These are phyloP conservation scores for Artibeus jamaicensis DNA, from an alignment of 2,797 vertebrate species.

Conservation along the genomic window DNA sequence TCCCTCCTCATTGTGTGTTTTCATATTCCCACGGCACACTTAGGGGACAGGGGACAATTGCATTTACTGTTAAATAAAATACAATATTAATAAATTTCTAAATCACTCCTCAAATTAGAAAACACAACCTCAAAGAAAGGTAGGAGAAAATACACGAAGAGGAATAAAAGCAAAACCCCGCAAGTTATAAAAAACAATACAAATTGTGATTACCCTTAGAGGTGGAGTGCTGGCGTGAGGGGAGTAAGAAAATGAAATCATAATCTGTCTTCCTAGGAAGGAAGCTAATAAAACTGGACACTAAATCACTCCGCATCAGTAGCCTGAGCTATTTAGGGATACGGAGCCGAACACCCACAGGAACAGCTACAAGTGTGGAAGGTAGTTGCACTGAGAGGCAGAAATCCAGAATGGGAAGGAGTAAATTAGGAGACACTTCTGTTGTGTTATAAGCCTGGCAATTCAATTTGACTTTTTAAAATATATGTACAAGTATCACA, in stretches of 20 bases:
- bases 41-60: not conserved
- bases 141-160: not conserved
- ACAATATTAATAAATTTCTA: not conserved
- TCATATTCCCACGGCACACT: not conserved
- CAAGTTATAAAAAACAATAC: not conserved
- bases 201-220: not conserved
- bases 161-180: not conserved
- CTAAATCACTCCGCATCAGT: too few species aligned
- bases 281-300: not conserved
- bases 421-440: not conserved
- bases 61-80: not conserved
- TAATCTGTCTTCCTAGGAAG: not conserved
- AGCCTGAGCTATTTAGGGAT: fast-evolving
- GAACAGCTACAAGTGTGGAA: not conserved
- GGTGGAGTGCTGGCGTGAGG: not conserved
- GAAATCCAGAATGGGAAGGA: not conserved
- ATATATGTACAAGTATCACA: not conserved
- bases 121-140: not conserved
- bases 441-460: not conserved
- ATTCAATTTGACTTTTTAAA: not conserved
- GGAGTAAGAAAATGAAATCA: not conserved
- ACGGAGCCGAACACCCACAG: not conserved
- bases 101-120: not conserved
- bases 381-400: not conserved
- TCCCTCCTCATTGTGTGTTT: not conserved